Evolutionary conservation across 2,113 vertebrate species (phyloP).

Genomic region (Ginglymostoma cirratum): DNA sequence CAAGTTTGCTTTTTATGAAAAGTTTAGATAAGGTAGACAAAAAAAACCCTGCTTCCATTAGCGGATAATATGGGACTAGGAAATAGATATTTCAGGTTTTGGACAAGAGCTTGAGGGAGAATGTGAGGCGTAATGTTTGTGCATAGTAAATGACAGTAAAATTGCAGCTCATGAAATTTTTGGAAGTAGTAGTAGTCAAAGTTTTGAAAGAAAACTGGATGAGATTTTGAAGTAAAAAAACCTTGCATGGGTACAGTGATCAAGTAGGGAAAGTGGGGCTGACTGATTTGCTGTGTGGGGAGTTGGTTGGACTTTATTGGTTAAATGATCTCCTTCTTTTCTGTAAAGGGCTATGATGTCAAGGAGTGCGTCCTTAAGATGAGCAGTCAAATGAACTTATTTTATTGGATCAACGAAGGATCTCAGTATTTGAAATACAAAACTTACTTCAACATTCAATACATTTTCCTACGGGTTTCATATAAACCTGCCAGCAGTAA

Average conservation of each 20-base stretch:
- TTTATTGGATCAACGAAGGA: neutral
- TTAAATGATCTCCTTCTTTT: neutral
- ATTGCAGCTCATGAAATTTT: neutral
- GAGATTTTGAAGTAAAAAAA: neutral
- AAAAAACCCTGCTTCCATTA: neutral
- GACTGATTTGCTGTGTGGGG: neutral
- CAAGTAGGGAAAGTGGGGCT: neutral
- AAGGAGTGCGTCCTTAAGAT: neutral
- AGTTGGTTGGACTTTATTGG: neutral
- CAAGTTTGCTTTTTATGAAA: neutral
- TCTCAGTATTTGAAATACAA: neutral
- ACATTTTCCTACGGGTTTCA: neutral
- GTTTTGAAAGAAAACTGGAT: neutral
- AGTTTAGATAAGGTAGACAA: neutral
- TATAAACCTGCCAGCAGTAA: neutral
- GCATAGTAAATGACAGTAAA: neutral
- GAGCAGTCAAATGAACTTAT: neutral
- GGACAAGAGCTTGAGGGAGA: neutral
- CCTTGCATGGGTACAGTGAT: neutral
- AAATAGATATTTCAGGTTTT: no score
- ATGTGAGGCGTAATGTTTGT: neutral
- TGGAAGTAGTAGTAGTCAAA: neutral
- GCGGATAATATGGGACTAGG: neutral
- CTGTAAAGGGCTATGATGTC: neutral
- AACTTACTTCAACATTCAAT: neutral